Evolutionary conservation across 2,113 vertebrate genomes (phyloP).

Genomic region (Ariopsis seemanni): DNA sequence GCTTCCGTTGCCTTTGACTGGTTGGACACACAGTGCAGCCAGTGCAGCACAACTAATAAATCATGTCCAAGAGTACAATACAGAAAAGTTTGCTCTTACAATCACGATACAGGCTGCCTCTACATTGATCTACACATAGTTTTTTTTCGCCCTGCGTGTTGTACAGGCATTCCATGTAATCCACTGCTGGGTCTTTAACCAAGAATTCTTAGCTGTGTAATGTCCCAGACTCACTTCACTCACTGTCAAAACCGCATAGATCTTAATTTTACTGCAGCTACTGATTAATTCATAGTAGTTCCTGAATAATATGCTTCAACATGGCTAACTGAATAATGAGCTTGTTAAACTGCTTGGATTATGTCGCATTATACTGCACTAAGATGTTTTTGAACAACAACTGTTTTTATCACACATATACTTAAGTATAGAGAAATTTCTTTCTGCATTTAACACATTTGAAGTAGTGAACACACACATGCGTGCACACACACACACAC

Average conservation of each 20-base stretch:
- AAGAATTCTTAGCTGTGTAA: background rate
- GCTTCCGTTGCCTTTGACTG: conserved; percentile 66
- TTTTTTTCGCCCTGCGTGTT: background rate
- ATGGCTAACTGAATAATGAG: background rate
- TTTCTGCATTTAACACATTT: no score
- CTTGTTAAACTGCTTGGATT: background rate
- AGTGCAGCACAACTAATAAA: conserved; percentile 70
- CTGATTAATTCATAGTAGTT: conserved; percentile 13
- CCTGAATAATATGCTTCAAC: background rate
- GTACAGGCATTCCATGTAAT: background rate
- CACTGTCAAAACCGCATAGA: background rate
- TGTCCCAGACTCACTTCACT: background rate
- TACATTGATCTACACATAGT: conserved; percentile 13
- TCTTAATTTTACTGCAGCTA: conserved; percentile 7
- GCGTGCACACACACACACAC: no score
- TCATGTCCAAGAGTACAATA: conserved; percentile 69
- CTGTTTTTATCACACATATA: no score
- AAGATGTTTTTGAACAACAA: background rate
- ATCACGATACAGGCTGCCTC: conserved; percentile 55
- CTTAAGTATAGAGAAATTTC: no score
- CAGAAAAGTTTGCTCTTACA: conserved; percentile 54
- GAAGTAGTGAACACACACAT: no score
- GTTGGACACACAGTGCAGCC: conserved; percentile 64
- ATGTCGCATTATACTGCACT: background rate
- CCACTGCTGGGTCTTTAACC: background rate